Percentiles rank a stretch among this genome's conserved stretches.
Conservation (phyloP, 2,113 vertebrate species). For the Anoura caudifer region DNA sequence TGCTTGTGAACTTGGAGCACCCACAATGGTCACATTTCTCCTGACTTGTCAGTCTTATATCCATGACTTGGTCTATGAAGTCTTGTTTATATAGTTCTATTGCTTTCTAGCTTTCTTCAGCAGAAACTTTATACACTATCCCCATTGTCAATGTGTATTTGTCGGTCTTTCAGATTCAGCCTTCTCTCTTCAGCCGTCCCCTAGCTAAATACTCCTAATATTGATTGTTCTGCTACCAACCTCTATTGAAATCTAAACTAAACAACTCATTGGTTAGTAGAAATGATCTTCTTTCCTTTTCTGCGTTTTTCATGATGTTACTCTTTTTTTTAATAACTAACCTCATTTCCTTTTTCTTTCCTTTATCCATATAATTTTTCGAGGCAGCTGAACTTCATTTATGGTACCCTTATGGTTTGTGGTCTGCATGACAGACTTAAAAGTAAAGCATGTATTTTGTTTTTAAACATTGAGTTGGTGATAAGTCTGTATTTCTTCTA, state of each 20-base stretch:
- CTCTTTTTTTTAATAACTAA: not conserved
- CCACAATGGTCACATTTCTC: constrained; percentile 35
- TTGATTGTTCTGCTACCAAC: not conserved
- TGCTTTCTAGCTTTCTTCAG: not conserved
- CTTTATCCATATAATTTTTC: not conserved
- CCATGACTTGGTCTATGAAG: not conserved
- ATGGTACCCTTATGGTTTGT: not conserved
- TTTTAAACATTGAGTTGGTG: not conserved
- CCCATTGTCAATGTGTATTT: not conserved
- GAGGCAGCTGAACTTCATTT: not conserved
- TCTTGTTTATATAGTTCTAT: not conserved
- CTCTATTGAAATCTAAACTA: constrained; percentile 12
- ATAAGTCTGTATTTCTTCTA: not conserved
- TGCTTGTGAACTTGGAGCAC: constrained; percentile 49
- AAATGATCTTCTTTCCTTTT: not conserved
- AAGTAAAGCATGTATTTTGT: not conserved
- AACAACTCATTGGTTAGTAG: not conserved
- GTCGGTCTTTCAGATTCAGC: not conserved
- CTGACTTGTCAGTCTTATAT: not conserved
- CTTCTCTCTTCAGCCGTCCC: not conserved
- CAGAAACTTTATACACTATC: not conserved
- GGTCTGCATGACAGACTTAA: not conserved
- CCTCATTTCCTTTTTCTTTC: not conserved
- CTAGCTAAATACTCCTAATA: not conserved
- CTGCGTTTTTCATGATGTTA: not conserved